Base-by-base conservation (phyloP, 53 echinoderm and acorn worm genomes). In the Arbacia lixula region DNA sequence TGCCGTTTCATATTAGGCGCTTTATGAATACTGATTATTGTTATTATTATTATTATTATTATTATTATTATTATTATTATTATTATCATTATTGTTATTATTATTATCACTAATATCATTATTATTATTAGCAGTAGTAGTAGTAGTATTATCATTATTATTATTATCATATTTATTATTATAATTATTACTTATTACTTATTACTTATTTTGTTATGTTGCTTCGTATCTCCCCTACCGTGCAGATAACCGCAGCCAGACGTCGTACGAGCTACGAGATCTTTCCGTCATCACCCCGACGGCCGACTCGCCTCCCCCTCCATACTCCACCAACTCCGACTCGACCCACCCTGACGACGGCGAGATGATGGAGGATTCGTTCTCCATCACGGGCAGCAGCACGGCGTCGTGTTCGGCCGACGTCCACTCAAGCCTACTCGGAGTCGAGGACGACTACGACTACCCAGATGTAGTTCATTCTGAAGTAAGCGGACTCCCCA, bases 221-320 rank as follows among this genome's bases (percentile, higher is more conserved):
- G n/a, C n/a, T n/a, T n/a, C n/a, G n/a, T n/a, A n/a, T n/a, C n/a
- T n/a, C n/a, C n/a, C n/a, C n/a, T n/a, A n/a, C 37, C 21, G 1
- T 3, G 42, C 71, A 71, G 71, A 71, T 27, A 71, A 2, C 30
- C 40, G 43, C 25, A 71, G 71, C 16, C 46, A 29, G 5, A 29
- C 16, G 26, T 71, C 71, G 1, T 71, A 40, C 26, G 71, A 71
- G 71, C 41, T 71, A 1, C 71, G 49, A 26, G 71, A 71, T 41
- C 29, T 71, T 41, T 24, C 71, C 49, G 29, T 28, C 11, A 33
- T 46, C 24, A 66, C 66, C 38, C 66, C 71, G 16, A 53, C 75
- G 75, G 32, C 28, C 24, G 54, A 75, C 11, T 75, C 75, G 6
- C 75, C 75, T 4, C 75, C 75, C 5, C 75, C 75, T 52, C 75